Percentiles rank a stretch among this genome's conserved stretches.
Conservation (phyloP, 2,113 vertebrate species). For the Ascaphus truei region DNA sequence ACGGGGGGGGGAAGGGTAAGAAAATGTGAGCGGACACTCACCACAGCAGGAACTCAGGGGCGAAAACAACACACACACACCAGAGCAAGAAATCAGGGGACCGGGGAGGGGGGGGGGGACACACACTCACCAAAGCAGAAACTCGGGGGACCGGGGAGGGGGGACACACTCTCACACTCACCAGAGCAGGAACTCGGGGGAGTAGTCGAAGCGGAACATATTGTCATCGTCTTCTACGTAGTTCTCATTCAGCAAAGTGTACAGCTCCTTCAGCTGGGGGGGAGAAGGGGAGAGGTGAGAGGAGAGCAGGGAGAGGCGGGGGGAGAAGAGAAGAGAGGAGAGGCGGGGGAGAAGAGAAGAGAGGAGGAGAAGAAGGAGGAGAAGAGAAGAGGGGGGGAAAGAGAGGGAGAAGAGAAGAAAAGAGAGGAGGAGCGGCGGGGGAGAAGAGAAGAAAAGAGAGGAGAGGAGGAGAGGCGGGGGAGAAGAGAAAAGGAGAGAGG, state of each 20-base stretch:
- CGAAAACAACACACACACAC: slow-evolving; percentile 98
- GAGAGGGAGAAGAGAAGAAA: no score
- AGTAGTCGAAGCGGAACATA: slow-evolving; percentile 99
- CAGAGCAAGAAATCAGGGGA: no score
- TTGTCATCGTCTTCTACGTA: slow-evolving; percentile 98
- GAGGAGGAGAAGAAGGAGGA: background rate
- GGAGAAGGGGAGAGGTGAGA: background rate
- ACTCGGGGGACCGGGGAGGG: no score
- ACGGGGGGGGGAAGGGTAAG: no score
- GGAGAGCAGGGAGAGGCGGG: background rate
- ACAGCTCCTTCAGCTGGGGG: slow-evolving; percentile 90
- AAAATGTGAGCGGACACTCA: no score
- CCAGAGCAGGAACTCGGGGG: slow-evolving; percentile 95
- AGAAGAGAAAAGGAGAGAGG: no score
- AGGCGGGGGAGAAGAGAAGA: background rate
- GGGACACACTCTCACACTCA: no score
- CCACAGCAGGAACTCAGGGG: slow-evolving; percentile 95
- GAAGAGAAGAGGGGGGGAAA: background rate
- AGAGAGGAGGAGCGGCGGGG: no score
- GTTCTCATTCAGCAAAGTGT: slow-evolving; percentile 96
- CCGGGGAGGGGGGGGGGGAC: no score
- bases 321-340: background rate
- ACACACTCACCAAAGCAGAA: no score
- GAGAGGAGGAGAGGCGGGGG: no score
- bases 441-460: no score